A percentile compares a stretch with the other conserved stretches of the same genome.
These are phyloP conservation scores for Aradophagus sp. DNA, from an alignment of 1,140 invertebrate species.

Conservation along the genomic window DNA sequence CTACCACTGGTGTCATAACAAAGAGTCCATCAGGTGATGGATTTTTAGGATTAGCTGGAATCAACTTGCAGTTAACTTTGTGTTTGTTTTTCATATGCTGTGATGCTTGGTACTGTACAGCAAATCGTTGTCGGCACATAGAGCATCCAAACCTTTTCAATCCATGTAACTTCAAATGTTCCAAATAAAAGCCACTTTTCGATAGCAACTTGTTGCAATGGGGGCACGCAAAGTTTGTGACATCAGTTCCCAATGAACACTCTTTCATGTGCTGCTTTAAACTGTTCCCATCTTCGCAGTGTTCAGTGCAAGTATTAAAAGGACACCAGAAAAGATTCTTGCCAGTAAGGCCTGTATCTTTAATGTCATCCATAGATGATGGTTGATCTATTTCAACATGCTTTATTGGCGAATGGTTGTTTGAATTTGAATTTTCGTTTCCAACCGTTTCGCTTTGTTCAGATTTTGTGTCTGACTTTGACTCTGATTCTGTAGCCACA, in stretches of 20 bases:
- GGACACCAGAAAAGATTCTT: constrained; percentile 75
- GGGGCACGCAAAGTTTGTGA: constrained; percentile 68
- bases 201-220: constrained; percentile 74
- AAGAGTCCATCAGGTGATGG: constrained; percentile 76
- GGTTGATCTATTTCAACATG: constrained; percentile 29
- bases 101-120: constrained; percentile 69
- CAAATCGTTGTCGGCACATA: constrained; percentile 72
- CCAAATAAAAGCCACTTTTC: constrained; percentile 68
- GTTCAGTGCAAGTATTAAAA: constrained; percentile 66
- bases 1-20: constrained; percentile 72
- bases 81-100: constrained; percentile 78
- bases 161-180: constrained; percentile 74
- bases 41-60: constrained; percentile 76
- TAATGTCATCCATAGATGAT: constrained; percentile 66
- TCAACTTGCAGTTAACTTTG: constrained; percentile 68
- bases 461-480: constrained; percentile 9
- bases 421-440: constrained; percentile 6
- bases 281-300: constrained; percentile 51
- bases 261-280: constrained; percentile 75
- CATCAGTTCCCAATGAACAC: constrained; percentile 62
- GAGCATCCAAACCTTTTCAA: constrained; percentile 75
- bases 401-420: neutral
- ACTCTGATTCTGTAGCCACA: neutral
- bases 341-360: constrained; percentile 67
- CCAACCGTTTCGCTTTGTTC: constrained; percentile 8